A percentile compares a stretch with the other conserved stretches of the same genome.
Conservation (phyloP, 2,888 invertebrate species). For the Tenodera sinensis region DNA sequence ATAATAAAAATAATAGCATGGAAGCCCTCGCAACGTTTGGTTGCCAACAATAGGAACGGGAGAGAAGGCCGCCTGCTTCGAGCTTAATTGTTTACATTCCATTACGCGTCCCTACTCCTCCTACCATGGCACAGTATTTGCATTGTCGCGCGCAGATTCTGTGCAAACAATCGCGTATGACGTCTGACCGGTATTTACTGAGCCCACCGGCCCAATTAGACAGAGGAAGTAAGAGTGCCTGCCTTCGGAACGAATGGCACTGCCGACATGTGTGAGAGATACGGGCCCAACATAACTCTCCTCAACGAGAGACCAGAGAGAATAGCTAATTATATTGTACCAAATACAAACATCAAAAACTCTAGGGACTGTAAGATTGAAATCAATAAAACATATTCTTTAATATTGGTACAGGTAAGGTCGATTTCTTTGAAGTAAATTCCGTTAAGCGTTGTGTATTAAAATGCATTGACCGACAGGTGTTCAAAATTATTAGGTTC, state of each 20-base stretch:
- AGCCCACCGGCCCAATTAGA: constrained; percentile 30
- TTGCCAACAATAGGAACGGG: background rate
- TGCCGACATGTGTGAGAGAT: background rate
- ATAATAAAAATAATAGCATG: background rate
- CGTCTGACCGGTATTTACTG: constrained; percentile 25
- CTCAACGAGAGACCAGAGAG: background rate
- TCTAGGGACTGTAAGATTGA: no score
- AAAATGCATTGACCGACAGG: no score
- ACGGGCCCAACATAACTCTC: background rate
- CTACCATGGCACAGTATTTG: constrained; percentile 18
- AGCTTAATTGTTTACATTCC: constrained; percentile 30
- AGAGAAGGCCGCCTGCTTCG: background rate
- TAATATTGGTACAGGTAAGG: no score
- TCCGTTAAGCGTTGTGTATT: no score
- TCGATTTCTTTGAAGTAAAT: no score
- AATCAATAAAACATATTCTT: no score
- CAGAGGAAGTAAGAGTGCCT: constrained; percentile 5
- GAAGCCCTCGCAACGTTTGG: background rate
- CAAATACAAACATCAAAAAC: no score
- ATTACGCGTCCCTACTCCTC: constrained; percentile 16
- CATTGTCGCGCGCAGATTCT: constrained; percentile 29
- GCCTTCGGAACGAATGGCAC: background rate
- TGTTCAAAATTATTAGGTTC: no score
- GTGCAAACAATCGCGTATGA: constrained; percentile 23
- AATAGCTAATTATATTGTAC: background rate